Evolutionary conservation across 1,140 invertebrate species (phyloP), one percentile per base, ranked within the genome.

Genomic region (Paraescarpia echinospica): DNA sequence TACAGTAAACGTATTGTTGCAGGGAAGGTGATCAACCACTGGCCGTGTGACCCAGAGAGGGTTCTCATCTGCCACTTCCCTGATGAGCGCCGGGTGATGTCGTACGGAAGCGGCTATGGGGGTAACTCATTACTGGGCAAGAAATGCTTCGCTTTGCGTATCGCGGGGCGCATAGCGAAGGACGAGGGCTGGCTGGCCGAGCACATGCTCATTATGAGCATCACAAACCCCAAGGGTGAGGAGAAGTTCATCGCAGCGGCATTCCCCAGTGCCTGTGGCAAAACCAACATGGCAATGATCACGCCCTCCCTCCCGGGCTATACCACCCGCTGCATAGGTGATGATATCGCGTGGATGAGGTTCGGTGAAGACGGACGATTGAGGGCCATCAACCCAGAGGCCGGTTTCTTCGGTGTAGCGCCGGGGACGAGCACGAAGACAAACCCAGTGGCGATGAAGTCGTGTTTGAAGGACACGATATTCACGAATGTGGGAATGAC

Each of bases 401-500:
- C 99, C 95, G 99, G 99, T 33, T 99, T 99, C 97, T 99, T 99
- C 96, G 99, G 99, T 4, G 99, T 99, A 0, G 99, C 99, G 2
- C 99, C 99, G 92, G 99, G 98, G 5, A 99, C 99, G 18, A 99
- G 98, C 0, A 97, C 96, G 92, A 97, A 97, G 27, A 99, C 98
- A 0, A 99, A 99, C 96, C 99, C 99, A 0, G 99, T 99, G 95
- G 99, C 99, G 12, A 99, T 99, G 98, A 97, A 97, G 92, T 99
- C 99, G 0, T 97, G 99, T 90, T 97, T 98, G 95, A 97, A 97
- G 93, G 98, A 99, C 96, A 99, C 99, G 0, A 97, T 99, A 41
- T 99, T 99, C 96, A 99, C 99, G 0, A 99, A 99, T 96, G 99
- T 99, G n/a, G 99, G 99, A 0, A 97, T 98, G 94, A 99, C 99